A percentile compares a stretch with the other conserved stretches of the same genome.
phyloP scores from a whole-genome alignment of 2,888 invertebrate species.

The Congeria kusceri region DNA sequence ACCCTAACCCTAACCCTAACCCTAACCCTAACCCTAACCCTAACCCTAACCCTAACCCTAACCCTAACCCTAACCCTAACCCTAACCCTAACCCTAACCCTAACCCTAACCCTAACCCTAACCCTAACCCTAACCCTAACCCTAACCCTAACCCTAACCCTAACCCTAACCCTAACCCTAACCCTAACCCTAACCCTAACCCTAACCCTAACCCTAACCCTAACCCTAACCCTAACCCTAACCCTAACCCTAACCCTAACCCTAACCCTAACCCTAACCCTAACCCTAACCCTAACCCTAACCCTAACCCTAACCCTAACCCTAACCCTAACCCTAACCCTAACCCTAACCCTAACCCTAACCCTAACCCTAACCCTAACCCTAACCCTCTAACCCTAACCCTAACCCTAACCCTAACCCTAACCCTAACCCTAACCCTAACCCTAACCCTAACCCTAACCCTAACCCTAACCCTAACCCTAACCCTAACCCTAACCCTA shows the following conservation, averaged over 20 bases:
- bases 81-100: slow-evolving; percentile 39
- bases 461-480: slow-evolving; percentile 57
- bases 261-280: slow-evolving; percentile 44
- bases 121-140: slow-evolving; percentile 52
- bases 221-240: slow-evolving; percentile 52
- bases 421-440: slow-evolving; percentile 57
- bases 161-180: slow-evolving; percentile 41
- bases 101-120: slow-evolving; percentile 45
- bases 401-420: slow-evolving; percentile 52
- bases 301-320: slow-evolving; percentile 55
- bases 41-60: slow-evolving; percentile 37
- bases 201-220: slow-evolving; percentile 50
- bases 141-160: slow-evolving; percentile 40
- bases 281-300: slow-evolving; percentile 59
- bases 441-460: slow-evolving; percentile 60
- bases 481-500: slow-evolving; percentile 55
- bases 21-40: slow-evolving; percentile 18
- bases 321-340: slow-evolving; percentile 58
- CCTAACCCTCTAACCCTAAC: no score
- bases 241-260: slow-evolving; percentile 57
- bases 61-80: slow-evolving; percentile 45
- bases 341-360: slow-evolving; percentile 61
- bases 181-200: slow-evolving; percentile 48
- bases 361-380: slow-evolving; percentile 57
- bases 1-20: slow-evolving; percentile 57